Percentiles rank a stretch among this genome's conserved stretches.
Conservation (phyloP, 1,140 invertebrate species). For the Liolophura sinensis region DNA sequence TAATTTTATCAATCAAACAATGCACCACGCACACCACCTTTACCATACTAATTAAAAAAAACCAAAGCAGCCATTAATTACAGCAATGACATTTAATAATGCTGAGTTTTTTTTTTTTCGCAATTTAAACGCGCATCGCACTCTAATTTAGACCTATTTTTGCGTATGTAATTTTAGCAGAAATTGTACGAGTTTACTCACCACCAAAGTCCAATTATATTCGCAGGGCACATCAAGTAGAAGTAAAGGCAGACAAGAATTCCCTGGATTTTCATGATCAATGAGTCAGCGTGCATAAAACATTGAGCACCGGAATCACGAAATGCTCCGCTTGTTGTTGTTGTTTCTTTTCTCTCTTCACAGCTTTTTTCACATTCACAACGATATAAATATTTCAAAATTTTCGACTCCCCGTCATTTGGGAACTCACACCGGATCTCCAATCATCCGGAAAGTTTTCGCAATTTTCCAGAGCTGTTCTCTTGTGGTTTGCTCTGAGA, state of each 20-base stretch:
- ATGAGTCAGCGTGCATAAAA: neutral
- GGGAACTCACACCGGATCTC: no score
- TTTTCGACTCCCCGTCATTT: no score
- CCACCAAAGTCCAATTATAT: constrained; percentile 55
- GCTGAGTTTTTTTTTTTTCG: constrained; percentile 3
- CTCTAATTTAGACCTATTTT: no score
- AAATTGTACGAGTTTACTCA: constrained; percentile 31
- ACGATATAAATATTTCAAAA: neutral
- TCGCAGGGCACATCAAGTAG: constrained; percentile 47
- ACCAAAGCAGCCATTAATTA: no score
- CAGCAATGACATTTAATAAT: no score
- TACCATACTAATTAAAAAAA: no score
- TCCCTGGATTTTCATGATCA: constrained; percentile 42
- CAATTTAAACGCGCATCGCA: neutral
- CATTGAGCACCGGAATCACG: no score
- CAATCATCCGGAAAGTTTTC: no score
- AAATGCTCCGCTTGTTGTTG: neutral
- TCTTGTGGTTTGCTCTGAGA: no score
- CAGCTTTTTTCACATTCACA: neutral
- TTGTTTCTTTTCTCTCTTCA: neutral
- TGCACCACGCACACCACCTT: no score
- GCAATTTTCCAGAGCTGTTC: no score
- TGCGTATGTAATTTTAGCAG: neutral
- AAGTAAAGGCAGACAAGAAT: constrained; percentile 45
- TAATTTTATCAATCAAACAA: no score